Evolutionary conservation across 2,888 invertebrate genomes (phyloP).

Genomic region (Plusia festucae): DNA sequence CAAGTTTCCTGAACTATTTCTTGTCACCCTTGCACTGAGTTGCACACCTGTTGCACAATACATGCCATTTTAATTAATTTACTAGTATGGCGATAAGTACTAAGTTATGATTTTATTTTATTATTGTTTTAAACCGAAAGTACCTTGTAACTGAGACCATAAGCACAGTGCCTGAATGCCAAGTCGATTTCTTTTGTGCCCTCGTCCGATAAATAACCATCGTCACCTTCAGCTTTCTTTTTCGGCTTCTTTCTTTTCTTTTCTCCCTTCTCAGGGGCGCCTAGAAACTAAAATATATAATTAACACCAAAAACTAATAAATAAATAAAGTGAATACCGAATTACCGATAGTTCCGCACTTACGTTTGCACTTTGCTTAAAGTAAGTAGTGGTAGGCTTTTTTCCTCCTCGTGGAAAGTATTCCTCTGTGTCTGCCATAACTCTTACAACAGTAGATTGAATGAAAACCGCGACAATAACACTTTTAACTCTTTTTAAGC

Average conservation of each 20-base stretch:
- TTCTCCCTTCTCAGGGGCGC: conserved; percentile 79
- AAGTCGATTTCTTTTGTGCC: conserved; percentile 71
- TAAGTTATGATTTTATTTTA: neutral
- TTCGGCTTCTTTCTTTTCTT: conserved; percentile 79
- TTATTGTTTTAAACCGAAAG: conserved; percentile 5
- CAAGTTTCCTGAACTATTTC: neutral
- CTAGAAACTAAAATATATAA: conserved; percentile 73
- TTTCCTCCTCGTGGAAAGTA: conserved; percentile 90
- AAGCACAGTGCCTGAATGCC: conserved; percentile 76
- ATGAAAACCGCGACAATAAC: neutral
- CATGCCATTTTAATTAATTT: neutral
- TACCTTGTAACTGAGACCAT: conserved; percentile 78
- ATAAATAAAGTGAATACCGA: neutral
- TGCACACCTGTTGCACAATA: neutral
- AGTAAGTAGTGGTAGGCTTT: conserved; percentile 81
- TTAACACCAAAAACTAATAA: neutral
- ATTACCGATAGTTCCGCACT: conserved; percentile 54
- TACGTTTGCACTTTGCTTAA: conserved; percentile 83
- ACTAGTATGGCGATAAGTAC: too few relatives aligned
- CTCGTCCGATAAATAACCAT: conserved; percentile 84
- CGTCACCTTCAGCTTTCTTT: conserved; percentile 79
- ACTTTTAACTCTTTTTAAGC: conserved; percentile 17
- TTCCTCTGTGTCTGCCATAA: conserved; percentile 84
- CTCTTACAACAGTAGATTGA: conserved; percentile 21
- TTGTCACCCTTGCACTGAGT: too few relatives aligned